A percentile compares a stretch with the other conserved stretches of the same genome.
These are phyloP conservation scores for Drosophila littoralis DNA, from an alignment of 1,140 invertebrate species.

Conservation along the genomic window DNA sequence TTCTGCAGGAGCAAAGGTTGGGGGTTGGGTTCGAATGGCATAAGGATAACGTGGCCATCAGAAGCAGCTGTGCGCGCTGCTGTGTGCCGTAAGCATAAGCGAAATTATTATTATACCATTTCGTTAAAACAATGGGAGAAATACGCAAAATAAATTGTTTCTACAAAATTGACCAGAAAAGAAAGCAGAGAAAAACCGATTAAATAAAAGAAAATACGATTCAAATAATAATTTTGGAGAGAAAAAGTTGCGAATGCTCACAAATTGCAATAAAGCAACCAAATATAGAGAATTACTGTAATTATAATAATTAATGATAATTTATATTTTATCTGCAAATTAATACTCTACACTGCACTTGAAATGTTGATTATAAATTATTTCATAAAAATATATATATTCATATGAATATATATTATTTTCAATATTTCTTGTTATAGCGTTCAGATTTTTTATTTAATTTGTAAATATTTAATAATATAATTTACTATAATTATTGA, in stretches of 20 bases:
- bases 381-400: too few relatives aligned
- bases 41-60: constrained; percentile 59
- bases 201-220: not conserved
- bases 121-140: constrained; percentile 42
- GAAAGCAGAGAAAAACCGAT: not conserved
- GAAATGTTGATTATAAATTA: too few relatives aligned
- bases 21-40: not conserved
- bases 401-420: too few relatives aligned
- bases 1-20: not conserved
- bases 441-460: too few relatives aligned
- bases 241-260: not conserved
- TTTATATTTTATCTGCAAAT: too few relatives aligned
- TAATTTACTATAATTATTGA: not conserved
- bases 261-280: too few relatives aligned
- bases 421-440: too few relatives aligned
- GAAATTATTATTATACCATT: constrained; percentile 53
- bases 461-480: not conserved
- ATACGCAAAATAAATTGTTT: constrained; percentile 11
- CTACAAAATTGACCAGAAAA: constrained; percentile 10
- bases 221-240: not conserved
- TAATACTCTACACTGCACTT: too few relatives aligned
- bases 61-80: constrained; percentile 55
- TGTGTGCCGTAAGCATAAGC: constrained; percentile 25
- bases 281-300: too few relatives aligned
- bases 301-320: not conserved